Evolutionary conservation across 2,888 invertebrate genomes (phyloP), one percentile per base, ranked within the genome.

Genomic region (Lymantria dispar): DNA sequence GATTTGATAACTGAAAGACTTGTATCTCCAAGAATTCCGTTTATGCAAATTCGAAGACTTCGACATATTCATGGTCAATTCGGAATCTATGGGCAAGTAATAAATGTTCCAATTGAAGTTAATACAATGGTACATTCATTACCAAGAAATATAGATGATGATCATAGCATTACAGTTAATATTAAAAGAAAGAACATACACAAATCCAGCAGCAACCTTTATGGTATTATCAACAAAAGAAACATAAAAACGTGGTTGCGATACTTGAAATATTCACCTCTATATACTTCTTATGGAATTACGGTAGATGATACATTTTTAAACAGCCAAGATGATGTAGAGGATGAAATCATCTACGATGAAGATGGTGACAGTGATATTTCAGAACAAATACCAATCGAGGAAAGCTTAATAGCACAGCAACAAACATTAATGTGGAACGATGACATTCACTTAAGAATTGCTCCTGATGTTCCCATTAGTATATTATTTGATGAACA

Each of bases 41-140:
- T 73, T 47, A 68, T 70, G 70, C 70, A 75, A 29, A 69, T 74
- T 36, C 45, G 71, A 15, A 64, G 71, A 53, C 57, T 42, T n/a
- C n/a, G n/a, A n/a, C n/a, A n/a, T n/a, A n/a, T n/a, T n/a, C n/a
- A n/a, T n/a, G n/a, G n/a, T n/a, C 64, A 67, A 14, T 54, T 47
- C 39, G 65, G 69, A 14, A 71, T 72, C 47, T 64, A 56, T 36
- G 72, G 69, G 1, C 73, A 74, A 45, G 49, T 73, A 14, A 70
- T 75, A 43, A 72, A 75, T 69, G 62, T 73, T 43, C 72, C 73
- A 38, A 54, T 70, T 0, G 51, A 55, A 50, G 61, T 67, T 29
- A 48, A 72, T 62, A 68, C 63, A 52, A 72, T 73, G 67, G 62
- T 74, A 15, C 56, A 58, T 37, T 40, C 41, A 42, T 51, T 72